phyloP scores from a whole-genome alignment of 2,888 invertebrate genomes.

The Phasia obesa region DNA sequence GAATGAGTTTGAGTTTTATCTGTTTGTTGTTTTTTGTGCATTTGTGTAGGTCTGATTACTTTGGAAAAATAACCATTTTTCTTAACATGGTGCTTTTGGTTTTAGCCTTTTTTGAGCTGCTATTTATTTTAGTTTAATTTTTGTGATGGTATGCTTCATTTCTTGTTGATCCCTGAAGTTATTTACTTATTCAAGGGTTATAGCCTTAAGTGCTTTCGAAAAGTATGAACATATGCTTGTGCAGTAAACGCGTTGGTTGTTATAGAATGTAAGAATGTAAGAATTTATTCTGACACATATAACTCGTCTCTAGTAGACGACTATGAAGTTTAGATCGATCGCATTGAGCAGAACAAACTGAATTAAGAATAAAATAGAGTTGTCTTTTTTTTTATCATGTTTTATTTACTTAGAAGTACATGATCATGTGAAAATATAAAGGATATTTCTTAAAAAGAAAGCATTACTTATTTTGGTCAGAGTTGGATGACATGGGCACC shows the following conservation, averaged over 20 bases:
- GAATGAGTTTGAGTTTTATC: background rate
- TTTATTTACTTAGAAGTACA: too few relatives aligned
- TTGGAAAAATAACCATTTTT: constrained; percentile 59
- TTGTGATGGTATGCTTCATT: constrained; percentile 74
- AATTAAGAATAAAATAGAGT: too few relatives aligned
- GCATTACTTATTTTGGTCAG: too few relatives aligned
- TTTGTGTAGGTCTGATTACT: constrained; percentile 38
- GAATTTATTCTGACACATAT: too few relatives aligned
- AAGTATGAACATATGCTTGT: constrained; percentile 1
- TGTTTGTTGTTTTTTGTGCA: background rate
- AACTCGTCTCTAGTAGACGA: too few relatives aligned
- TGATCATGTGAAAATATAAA: too few relatives aligned
- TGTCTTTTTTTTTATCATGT: too few relatives aligned
- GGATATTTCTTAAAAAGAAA: too few relatives aligned
- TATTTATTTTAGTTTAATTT: constrained; percentile 30
- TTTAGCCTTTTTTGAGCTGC: constrained; percentile 72
- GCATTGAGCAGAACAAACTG: too few relatives aligned
- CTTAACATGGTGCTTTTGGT: constrained; percentile 54
- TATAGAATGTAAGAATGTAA: too few relatives aligned
- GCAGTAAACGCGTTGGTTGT: background rate
- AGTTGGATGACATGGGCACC: too few relatives aligned
- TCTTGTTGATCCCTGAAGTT: constrained; percentile 78
- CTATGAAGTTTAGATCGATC: too few relatives aligned
- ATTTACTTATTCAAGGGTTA: constrained; percentile 73
- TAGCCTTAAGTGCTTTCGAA: constrained; percentile 49